These are phyloP conservation scores for Aspiorhynchus laticeps DNA, from an alignment of 2,113 vertebrate species.

Conservation along the genomic window DNA sequence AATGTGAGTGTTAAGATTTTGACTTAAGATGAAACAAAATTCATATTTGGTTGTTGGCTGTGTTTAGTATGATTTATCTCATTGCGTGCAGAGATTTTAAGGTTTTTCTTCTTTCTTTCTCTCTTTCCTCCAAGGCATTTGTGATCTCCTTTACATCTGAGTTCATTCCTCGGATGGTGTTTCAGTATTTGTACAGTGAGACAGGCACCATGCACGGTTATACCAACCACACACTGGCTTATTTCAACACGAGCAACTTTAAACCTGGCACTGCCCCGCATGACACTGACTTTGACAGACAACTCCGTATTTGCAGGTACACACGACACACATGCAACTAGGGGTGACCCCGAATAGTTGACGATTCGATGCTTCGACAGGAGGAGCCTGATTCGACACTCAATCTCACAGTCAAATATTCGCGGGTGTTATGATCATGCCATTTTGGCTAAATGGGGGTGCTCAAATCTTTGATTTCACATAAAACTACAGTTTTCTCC, in stretches of 20 bases:
- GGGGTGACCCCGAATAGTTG: too few relatives aligned
- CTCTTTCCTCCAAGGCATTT: conserved; percentile 81
- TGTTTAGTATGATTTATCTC: not conserved
- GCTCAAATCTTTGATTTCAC: too few relatives aligned
- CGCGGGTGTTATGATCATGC: too few relatives aligned
- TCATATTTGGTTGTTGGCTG: not conserved
- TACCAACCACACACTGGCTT: conserved; percentile 93
- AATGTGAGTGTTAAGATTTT: conserved; percentile 85
- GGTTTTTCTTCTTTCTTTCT: conserved; percentile 36
- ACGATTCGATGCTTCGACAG: too few relatives aligned
- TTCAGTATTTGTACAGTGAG: conserved; percentile 90
- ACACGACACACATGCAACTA: not conserved
- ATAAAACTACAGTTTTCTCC: too few relatives aligned
- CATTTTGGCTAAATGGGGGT: too few relatives aligned
- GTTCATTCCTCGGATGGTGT: conserved; percentile 94
- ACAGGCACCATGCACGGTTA: conserved; percentile 94
- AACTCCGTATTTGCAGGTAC: conserved; percentile 92
- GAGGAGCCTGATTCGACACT: too few relatives aligned
- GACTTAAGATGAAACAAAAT: not conserved
- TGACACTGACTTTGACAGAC: conserved; percentile 80
- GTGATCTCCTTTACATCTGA: conserved; percentile 97
- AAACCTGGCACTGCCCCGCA: conserved; percentile 85
- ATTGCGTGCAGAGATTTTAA: not conserved
- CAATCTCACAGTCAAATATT: too few relatives aligned
- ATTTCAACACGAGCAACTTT: conserved; percentile 94